Base-by-base conservation (phyloP, 2,113 vertebrate species). In the Talpa occidentalis region DNA sequence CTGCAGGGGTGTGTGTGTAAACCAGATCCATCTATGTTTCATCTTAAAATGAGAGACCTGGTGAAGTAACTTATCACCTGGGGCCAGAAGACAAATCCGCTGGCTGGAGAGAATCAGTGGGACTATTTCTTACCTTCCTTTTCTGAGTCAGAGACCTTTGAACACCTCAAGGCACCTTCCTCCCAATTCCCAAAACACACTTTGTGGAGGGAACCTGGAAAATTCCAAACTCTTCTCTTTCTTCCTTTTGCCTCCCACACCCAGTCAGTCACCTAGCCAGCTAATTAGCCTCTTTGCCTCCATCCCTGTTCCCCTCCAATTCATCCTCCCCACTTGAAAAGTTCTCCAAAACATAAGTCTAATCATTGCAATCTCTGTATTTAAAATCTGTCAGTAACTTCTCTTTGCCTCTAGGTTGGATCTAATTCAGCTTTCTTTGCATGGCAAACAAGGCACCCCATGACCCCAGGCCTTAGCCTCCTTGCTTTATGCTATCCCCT, bases 271-370 rank as follows among this genome's bases (percentile, higher is more conserved):
- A 94, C 74, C 91, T 54, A 1, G 6, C 74, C 72, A 92, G 56
- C 73, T 89, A 79, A 89, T 91, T 72, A 90, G 32, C 79, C 52
- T 74, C 59, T n/a, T 47, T 54, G 56, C 79, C 83, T 83, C 73
- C 81, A 24, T 66, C 79, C 60, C 52, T 49, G 49, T 32, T 47
- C 56, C 35, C 86, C 56, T 74, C 44, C 40, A 90, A 64, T 59
- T 79, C 37, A 47, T 37, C 56, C 59, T 95, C 42, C 62, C 86
- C 15, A 22, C 42, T 70, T 10, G 3, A 30, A 91, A 66, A 70
- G 56, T 72, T 83, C 90, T 73, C 52, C 80, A 81, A 91, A 97
- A 88, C 44, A 9, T 35, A 56, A 56, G 30, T 28, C 91, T 91
- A 47, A 92, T 40, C 62, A 10, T 37, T 62, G 82, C 62, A 67